Evolutionary conservation across 2,113 vertebrate genomes (phyloP), one percentile per base, ranked within the genome.

Genomic region (Gracilinanus agilis): DNA sequence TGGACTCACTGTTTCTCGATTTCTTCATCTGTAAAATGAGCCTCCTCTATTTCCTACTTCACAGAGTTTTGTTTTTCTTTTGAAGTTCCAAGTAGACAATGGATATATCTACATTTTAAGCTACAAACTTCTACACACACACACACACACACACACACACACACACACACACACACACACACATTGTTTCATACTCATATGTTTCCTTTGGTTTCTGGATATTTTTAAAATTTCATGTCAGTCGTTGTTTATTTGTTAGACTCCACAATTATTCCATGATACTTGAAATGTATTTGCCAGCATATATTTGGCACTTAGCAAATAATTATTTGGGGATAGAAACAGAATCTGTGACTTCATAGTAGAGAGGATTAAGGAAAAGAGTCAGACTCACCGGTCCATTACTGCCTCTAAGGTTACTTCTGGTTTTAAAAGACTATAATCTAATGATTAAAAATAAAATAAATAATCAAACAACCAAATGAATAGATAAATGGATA

Each of bases 391-490:
- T 92, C 92, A 34, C 83, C 54, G 44, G 91, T 44, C 58, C 53
- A 91, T 54, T 55, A 94, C n/a, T 49, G 24, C 53, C 12, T 54
- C 29, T 2, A 67, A 44, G 3, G 12, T 44, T 92, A 88, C 54
- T 75, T 91, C 44, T 24, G 89, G 53, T 19, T 83, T 49, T 13
- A 1, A 6, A 25, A 11, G 92, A 96, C 94, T 92, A 96, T 90
- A 34, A 54, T 13, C 58, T 58, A 93, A 53, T 95, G n/a, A 2
- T 88, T 92, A 90, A 93, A 34, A 97, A 96, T 75, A 94, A 93
- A 95, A 91, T 53, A 55, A 83, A 40, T 21, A 83, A 61, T 61
- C 29, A 29, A 75, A 75, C 34, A n/a, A 34, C 34, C n/a, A 9
- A 75, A 75, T 75, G 29, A 34, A 67, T 67, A 75, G 13, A n/a